Conservation (phyloP, 2,797 vertebrate genomes). For the Urophycis tenuis region DNA sequence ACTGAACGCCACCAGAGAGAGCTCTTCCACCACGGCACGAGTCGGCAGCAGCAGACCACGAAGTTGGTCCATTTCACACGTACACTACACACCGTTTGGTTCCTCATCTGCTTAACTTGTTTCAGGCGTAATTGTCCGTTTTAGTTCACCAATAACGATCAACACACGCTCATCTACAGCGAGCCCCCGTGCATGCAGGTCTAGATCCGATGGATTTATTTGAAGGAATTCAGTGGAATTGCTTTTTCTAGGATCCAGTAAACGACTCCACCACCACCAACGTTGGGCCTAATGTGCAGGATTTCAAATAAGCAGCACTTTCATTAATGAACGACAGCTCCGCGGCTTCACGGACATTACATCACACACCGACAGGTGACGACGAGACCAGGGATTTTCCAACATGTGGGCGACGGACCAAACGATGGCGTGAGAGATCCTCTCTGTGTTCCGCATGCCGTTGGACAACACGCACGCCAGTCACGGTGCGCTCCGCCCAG, state of each 20-base stretch:
- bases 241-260: too few species aligned
- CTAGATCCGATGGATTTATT: too few species aligned
- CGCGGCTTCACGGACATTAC: not conserved
- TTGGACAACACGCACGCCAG: slow-evolving; percentile 39
- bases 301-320: too few species aligned
- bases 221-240: too few species aligned
- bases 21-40: not conserved
- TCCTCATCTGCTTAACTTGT: not conserved
- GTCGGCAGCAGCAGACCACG: not conserved
- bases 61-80: not conserved
- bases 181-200: not conserved
- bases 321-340: not conserved
- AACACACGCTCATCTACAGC: not conserved
- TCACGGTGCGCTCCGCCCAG: slow-evolving; percentile 45
- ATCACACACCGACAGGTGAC: not conserved
- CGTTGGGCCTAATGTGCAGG: too few species aligned
- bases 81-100: not conserved
- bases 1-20: not conserved
- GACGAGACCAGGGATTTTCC: not conserved
- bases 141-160: not conserved
- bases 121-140: not conserved
- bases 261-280: too few species aligned
- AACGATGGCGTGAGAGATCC: slow-evolving; percentile 13
- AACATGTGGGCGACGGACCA: slow-evolving; percentile 15
- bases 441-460: slow-evolving; percentile 15